A percentile compares a stretch with the other conserved stretches of the same genome.
These are phyloP conservation scores for Heliornis fulica DNA, from an alignment of 2,113 vertebrate genomes.

Conservation along the genomic window DNA sequence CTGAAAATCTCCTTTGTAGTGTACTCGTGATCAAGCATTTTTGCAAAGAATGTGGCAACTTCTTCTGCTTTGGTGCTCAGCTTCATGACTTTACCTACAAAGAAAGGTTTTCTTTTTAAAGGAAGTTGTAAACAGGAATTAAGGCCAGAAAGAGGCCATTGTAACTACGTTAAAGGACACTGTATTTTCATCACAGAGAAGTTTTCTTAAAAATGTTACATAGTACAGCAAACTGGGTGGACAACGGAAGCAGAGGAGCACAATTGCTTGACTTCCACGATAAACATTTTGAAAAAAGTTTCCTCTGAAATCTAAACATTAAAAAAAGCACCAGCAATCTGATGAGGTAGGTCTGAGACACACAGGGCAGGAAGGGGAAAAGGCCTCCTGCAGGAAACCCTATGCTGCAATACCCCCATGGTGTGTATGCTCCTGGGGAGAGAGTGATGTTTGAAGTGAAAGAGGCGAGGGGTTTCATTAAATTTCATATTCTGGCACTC, in stretches of 20 bases:
- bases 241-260: not conserved
- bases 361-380: conserved; percentile 32
- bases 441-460: not conserved
- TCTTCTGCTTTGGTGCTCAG: conserved; percentile 90
- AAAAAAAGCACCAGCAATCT: not conserved
- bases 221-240: not conserved
- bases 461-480: not conserved
- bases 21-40: conserved; percentile 99
- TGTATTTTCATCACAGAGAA: not conserved
- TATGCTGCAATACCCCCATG: not conserved
- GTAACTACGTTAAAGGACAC: not conserved
- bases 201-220: not conserved
- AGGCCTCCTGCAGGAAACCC: conserved; percentile 47
- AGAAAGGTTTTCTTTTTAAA: conserved; percentile 49
- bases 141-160: not conserved
- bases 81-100: conserved; percentile 89
- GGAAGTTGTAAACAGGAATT: not conserved
- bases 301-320: conserved; percentile 20
- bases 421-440: not conserved
- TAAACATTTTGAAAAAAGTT: conserved; percentile 20
- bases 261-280: not conserved
- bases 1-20: conserved; percentile 96
- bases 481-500: not conserved
- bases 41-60: conserved; percentile 95
- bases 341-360: not conserved